Percentiles rank a stretch among this genome's conserved stretches.
Evolutionary conservation across 1,140 invertebrate species (phyloP).

Genomic region (Pantala flavescens): DNA sequence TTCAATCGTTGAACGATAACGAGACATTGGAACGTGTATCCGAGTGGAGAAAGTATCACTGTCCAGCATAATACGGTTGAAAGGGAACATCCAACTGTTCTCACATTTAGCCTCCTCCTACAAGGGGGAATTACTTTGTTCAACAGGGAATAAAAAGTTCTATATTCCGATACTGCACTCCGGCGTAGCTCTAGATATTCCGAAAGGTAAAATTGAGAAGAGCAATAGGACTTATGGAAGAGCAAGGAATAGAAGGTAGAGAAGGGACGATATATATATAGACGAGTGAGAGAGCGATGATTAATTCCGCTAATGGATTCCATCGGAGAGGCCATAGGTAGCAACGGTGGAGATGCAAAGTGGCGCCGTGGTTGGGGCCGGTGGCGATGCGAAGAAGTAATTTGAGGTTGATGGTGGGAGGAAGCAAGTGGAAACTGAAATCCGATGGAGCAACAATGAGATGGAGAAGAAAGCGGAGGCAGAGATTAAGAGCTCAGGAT

Average conservation of each 20-base stretch:
- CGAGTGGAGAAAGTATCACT: too few species aligned
- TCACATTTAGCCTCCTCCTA: too few species aligned
- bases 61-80: too few species aligned
- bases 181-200: too few species aligned
- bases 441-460: background rate
- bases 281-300: background rate
- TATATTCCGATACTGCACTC: too few species aligned
- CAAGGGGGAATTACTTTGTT: too few species aligned
- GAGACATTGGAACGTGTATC: too few species aligned
- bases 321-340: background rate
- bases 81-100: too few species aligned
- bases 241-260: background rate
- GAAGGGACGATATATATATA: background rate
- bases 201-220: background rate
- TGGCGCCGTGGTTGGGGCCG: background rate
- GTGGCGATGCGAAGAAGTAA: background rate
- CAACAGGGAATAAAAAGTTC: too few species aligned
- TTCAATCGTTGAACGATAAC: too few species aligned
- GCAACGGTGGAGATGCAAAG: background rate
- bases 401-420: background rate
- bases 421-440: background rate
- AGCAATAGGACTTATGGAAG: background rate
- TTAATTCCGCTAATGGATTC: slow-evolving; percentile 9
- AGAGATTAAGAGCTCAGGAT: background rate
- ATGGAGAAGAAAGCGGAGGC: background rate